Conservation (phyloP, 2,113 vertebrate genomes). For the Dermatemys mawii region DNA sequence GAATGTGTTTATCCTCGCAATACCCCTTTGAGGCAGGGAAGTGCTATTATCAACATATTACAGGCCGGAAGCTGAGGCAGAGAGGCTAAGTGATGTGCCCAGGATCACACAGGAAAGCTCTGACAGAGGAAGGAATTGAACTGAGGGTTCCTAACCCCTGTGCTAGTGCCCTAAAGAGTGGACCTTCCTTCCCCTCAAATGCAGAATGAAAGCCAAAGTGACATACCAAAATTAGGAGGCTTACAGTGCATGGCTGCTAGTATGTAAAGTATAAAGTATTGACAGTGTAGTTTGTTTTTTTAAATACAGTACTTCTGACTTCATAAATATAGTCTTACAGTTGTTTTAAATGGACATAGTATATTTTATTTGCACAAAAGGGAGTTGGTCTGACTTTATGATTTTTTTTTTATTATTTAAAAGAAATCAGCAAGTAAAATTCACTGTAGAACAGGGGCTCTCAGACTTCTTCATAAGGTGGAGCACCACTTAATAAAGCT, state of each 20-base stretch:
- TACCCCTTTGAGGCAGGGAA: neutral
- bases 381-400: too few relatives aligned
- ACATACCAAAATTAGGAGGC: neutral
- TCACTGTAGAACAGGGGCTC: neutral
- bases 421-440: neutral
- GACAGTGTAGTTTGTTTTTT: neutral
- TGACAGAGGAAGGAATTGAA: neutral
- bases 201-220: neutral
- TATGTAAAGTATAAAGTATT: neutral
- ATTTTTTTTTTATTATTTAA: neutral
- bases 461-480: neutral
- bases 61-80: neutral
- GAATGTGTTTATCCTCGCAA: neutral
- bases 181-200: neutral
- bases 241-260: neutral
- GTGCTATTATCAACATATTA: neutral
- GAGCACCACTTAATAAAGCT: accelerated
- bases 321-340: neutral
- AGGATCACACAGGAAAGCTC: neutral
- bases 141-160: neutral
- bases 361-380: too few relatives aligned
- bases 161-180: neutral
- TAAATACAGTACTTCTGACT: neutral
- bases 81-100: neutral
- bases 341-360: too few relatives aligned